Evolutionary conservation across 1,140 invertebrate genomes (phyloP).

Genomic region (Eufriesea mexicana): DNA sequence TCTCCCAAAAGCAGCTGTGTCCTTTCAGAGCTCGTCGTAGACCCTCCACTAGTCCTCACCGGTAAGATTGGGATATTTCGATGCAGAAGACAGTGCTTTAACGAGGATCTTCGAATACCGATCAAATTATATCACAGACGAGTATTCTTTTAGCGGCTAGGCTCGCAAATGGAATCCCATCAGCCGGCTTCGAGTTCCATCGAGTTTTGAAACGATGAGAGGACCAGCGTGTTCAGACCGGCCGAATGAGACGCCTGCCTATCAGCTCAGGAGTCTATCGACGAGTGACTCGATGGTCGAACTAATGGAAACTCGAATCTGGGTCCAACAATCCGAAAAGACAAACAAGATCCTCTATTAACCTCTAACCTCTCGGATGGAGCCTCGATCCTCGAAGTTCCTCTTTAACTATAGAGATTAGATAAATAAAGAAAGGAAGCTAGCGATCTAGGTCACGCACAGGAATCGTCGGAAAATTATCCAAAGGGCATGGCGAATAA

Average conservation of each 20-base stretch:
- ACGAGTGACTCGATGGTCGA: not conserved
- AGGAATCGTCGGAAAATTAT: constrained; percentile 25
- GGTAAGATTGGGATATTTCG: no score
- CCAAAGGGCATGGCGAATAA: constrained; percentile 3
- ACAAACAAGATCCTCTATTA: constrained; percentile 1
- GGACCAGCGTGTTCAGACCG: not conserved
- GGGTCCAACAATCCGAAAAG: not conserved
- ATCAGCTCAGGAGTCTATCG: not conserved
- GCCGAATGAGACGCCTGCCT: not conserved
- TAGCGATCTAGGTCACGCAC: constrained; percentile 7
- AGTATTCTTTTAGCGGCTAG: no score
- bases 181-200: not conserved
- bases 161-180: not conserved
- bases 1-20: no score
- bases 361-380: not conserved
- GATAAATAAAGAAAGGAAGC: constrained; percentile 24
- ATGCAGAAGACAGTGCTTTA: no score
- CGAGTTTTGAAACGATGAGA: not conserved
- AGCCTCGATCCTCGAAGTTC: not conserved
- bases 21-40: no score
- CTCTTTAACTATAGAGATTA: not conserved
- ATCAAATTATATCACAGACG: no score
- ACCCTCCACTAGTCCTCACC: no score
- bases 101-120: no score
- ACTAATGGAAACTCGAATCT: constrained; percentile 3